phyloP scores from a whole-genome alignment of 1,140 invertebrate species.

The Hylaeus anthracinus region DNA sequence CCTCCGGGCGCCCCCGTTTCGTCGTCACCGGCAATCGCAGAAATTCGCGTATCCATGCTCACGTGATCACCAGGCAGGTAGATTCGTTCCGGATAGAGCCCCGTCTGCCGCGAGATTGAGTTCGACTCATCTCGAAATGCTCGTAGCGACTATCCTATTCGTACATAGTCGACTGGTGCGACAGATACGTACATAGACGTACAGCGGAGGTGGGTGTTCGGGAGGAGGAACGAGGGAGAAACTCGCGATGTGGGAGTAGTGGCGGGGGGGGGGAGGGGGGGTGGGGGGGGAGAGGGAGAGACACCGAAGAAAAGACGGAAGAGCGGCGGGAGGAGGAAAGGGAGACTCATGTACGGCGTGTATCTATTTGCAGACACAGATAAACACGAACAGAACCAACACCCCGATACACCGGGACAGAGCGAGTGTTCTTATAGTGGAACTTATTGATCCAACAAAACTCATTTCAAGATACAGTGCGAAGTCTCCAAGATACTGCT shows the following conservation, averaged over 20 bases:
- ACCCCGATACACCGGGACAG: conserved; percentile 71
- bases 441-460: conserved; percentile 83
- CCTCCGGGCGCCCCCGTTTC: conserved; percentile 1
- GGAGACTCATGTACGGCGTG: conserved; percentile 68
- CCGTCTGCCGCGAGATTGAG: conserved; percentile 69
- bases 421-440: conserved; percentile 81
- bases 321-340: conserved; percentile 50
- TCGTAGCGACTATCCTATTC: conserved; percentile 70
- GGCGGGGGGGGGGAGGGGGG: not conserved
- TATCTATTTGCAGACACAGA: conserved; percentile 78
- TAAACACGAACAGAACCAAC: conserved; percentile 74
- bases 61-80: conserved; percentile 60
- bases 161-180: conserved; percentile 69
- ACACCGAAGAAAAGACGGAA: conserved; percentile 41
- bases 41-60: conserved; percentile 66
- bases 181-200: conserved; percentile 68
- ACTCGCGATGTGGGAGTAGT: not conserved
- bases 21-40: conserved; percentile 59
- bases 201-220: not conserved
- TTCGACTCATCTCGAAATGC: conserved; percentile 75
- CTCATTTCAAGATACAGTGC: conserved; percentile 83
- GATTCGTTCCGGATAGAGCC: conserved; percentile 62
- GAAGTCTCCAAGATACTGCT: conserved; percentile 82
- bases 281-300: too few relatives aligned
- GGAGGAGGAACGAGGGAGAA: conserved; percentile 2